Percentiles rank a stretch among this genome's conserved stretches.
These are phyloP conservation scores for Andrena bucephala DNA, from an alignment of 2,888 invertebrate genomes.

Conservation along the genomic window DNA sequence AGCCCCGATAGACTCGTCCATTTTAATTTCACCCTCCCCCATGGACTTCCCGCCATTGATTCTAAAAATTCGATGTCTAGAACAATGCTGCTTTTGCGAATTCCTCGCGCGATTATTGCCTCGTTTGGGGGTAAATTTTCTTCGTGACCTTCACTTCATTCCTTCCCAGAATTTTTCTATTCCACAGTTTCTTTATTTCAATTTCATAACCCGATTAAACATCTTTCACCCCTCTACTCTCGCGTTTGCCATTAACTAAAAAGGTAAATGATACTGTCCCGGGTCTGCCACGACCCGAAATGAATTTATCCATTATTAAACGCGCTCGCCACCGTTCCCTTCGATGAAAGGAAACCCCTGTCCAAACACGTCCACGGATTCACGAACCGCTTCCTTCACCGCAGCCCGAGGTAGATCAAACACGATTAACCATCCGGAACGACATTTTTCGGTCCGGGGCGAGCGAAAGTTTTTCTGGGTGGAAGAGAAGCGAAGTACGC, in stretches of 20 bases:
- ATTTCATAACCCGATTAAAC: too few relatives aligned
- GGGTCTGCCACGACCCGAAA: too few relatives aligned
- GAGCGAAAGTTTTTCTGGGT: background rate
- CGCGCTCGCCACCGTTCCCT: background rate
- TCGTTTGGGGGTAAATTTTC: background rate
- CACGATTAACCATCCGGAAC: slow-evolving; percentile 30
- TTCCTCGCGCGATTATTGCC: background rate
- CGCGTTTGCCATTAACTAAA: too few relatives aligned
- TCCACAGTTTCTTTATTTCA: too few relatives aligned
- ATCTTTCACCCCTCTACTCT: too few relatives aligned
- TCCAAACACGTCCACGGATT: background rate
- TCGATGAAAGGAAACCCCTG: background rate
- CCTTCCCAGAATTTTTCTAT: too few relatives aligned
- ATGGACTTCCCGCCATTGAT: background rate
- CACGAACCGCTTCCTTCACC: background rate
- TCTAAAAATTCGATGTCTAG: background rate
- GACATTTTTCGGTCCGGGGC: slow-evolving; percentile 4
- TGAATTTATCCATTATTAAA: too few relatives aligned
- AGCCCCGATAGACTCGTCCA: slow-evolving; percentile 15
- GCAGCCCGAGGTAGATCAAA: slow-evolving; percentile 10
- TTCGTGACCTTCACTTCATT: too few relatives aligned
- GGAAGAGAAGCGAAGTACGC: background rate
- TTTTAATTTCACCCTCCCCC: slow-evolving; percentile 35
- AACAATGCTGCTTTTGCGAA: background rate
- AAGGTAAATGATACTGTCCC: too few relatives aligned